Evolutionary conservation across 2,888 invertebrate species (phyloP), one percentile per base, ranked within the genome.

Genomic region (Chloroclystis v-ata): DNA sequence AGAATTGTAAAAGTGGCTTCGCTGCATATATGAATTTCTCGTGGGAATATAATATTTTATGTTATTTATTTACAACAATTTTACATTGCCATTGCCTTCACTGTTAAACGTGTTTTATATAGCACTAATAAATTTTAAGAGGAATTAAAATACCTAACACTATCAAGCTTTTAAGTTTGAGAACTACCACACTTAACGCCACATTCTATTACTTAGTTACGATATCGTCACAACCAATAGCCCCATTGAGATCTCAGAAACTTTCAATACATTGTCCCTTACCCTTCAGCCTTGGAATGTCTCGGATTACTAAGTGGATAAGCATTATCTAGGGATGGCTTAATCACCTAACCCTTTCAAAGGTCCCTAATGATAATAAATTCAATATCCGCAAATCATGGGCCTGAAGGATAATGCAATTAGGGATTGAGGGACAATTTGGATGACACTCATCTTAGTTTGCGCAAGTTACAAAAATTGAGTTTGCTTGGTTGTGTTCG

Each of bases 331-430:
- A 60, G 67, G 67, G 68, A 67, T 61, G 73, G 70, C 68, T 74
- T 75, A 80, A 79, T 79, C 75, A 73, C 69, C 66, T 63, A 62
- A 73, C 78, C 74, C 72, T 72, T 70, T 65, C 57, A 59, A 41
- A 28, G 65, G 61, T 72, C 64, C 64, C 67, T 75, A 74, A 69
- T 73, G 69, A 72, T 76, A 73, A 74, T 75, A 78, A 73, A 82
- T 79, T 78, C 72, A 78, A 78, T 78, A 78, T 70, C 66, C 74
- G 67, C 69, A 75, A 75, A 80, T 78, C 74, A 75, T 69, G 67
- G 65, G 61, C 54, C 57, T 56, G 56, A 33, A 50, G 52, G 57
- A 54, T 57, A 59, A 57, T 59, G 57, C 57, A 57, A 59, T 59
- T 55, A 53, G 44, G 54, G 51, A 56, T 54, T 53, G 54, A 20